Evolutionary conservation across 2,888 invertebrate genomes (phyloP).

Genomic region (Cremastinae sp.): DNA sequence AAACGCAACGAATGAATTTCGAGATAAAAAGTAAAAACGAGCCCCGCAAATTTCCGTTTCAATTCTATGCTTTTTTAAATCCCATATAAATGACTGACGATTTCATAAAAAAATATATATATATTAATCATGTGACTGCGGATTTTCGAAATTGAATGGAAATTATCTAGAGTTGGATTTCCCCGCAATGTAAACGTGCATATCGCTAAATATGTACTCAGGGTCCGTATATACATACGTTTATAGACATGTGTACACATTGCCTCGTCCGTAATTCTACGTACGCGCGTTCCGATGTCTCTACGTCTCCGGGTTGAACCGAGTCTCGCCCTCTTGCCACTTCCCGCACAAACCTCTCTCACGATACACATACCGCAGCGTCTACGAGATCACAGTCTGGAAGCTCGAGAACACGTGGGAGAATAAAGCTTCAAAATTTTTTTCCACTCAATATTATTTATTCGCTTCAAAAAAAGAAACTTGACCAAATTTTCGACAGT

Average conservation of each 20-base stretch:
- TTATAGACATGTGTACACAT: slow-evolving; percentile 18
- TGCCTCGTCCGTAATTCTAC: slow-evolving; percentile 38
- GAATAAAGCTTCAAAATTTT: too few relatives aligned
- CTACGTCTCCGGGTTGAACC: slow-evolving; percentile 23
- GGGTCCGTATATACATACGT: slow-evolving; percentile 3
- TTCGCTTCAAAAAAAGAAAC: too few relatives aligned
- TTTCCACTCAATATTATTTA: too few relatives aligned
- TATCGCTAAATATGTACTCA: slow-evolving; percentile 9
- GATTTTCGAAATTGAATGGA: too few relatives aligned
- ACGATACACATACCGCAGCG: slow-evolving; percentile 26
- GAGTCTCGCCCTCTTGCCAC: slow-evolving; percentile 5
- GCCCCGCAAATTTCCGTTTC: too few relatives aligned
- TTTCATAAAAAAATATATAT: too few relatives aligned
- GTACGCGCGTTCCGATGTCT: slow-evolving; percentile 54
- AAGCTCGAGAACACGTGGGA: slow-evolving; percentile 10
- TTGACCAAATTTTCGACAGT: too few relatives aligned
- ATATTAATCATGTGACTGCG: too few relatives aligned
- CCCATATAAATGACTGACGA: too few relatives aligned
- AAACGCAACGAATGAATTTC: too few relatives aligned
- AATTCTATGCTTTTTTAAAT: too few relatives aligned
- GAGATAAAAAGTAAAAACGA: too few relatives aligned
- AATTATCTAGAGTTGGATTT: not conserved
- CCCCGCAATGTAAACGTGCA: slow-evolving; percentile 13
- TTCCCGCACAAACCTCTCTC: not conserved
- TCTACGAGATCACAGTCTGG: slow-evolving; percentile 3